Evolutionary conservation across 2,888 invertebrate species (phyloP).

Genomic region (Limnephilus lunatus): DNA sequence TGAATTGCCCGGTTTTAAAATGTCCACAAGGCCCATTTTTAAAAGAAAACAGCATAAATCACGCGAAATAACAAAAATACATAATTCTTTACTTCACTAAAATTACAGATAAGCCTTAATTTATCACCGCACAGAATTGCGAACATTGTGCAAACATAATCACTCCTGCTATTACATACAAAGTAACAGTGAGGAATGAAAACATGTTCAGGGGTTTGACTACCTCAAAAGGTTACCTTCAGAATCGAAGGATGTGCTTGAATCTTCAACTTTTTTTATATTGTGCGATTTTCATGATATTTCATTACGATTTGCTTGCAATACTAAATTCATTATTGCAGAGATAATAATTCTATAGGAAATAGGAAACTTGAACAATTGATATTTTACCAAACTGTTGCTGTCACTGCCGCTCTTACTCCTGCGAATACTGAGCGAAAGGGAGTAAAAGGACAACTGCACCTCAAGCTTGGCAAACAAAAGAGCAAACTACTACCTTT

Average conservation of each 20-base stretch:
- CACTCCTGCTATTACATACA: neutral
- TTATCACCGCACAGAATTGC: conserved; percentile 22
- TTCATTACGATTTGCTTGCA: no score
- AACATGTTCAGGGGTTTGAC: neutral
- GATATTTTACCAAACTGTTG: no score
- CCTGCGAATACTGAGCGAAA: no score
- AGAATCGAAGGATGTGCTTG: neutral
- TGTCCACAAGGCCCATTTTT: conserved; percentile 12
- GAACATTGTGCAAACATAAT: conserved; percentile 23
- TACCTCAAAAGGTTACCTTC: neutral
- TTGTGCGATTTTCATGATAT: no score
- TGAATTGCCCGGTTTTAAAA: neutral
- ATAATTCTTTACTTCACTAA: neutral
- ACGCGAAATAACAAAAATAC: neutral
- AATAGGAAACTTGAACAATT: no score
- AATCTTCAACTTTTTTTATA: neutral
- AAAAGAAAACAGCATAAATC: conserved; percentile 15
- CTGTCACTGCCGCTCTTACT: no score
- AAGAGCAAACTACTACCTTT: no score
- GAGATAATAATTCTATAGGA: no score
- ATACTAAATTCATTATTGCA: no score
- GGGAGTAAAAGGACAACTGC: no score
- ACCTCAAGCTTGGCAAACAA: no score
- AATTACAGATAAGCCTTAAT: conserved; percentile 26
- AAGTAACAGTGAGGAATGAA: neutral